phyloP scores from a whole-genome alignment of 1,140 invertebrate genomes.

The Aphelenchoides fujianensis region DNA sequence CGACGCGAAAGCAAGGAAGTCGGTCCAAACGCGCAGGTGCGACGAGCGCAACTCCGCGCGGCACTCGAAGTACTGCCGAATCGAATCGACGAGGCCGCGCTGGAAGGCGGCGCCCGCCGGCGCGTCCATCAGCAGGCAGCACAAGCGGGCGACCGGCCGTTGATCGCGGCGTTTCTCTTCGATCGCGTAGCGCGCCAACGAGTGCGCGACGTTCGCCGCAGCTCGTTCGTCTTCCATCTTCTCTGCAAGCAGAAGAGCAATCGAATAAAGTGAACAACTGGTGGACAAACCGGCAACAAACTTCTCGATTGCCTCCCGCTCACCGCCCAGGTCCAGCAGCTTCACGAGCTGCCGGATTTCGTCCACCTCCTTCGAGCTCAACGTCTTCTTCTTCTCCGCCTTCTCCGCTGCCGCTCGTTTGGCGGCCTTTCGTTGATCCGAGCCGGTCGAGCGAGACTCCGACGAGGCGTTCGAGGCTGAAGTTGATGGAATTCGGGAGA shows the following conservation, averaged over 20 bases:
- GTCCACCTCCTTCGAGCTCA: constrained; percentile 15
- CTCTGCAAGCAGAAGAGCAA: constrained; percentile 30
- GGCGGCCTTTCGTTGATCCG: no score
- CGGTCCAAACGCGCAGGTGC: constrained; percentile 55
- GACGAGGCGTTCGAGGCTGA: constrained; percentile 30
- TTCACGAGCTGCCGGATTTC: constrained; percentile 18
- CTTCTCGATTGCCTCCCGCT: constrained; percentile 14
- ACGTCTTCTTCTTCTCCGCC: constrained; percentile 4
- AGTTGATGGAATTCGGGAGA: no score
- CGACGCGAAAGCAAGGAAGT: constrained; percentile 50
- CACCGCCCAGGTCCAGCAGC: constrained; percentile 6
- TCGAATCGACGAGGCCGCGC: constrained; percentile 39
- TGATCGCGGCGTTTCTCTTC: constrained; percentile 36
- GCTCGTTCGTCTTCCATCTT: constrained; percentile 27
- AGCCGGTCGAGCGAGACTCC: constrained; percentile 24
- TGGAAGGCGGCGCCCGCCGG: constrained; percentile 47
- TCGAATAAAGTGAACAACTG: not conserved
- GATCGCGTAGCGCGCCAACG: constrained; percentile 43
- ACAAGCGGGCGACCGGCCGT: constrained; percentile 36
- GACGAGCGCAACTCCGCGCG: constrained; percentile 47
- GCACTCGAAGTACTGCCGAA: constrained; percentile 56
- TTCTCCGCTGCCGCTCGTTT: no score
- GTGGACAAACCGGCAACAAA: no score
- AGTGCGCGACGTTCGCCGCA: constrained; percentile 27
- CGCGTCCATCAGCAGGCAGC: constrained; percentile 32